A percentile compares a stretch with the other conserved stretches of the same genome.
Conservation (phyloP, 2,888 invertebrate genomes). For the Sarcophaga variegata region DNA sequence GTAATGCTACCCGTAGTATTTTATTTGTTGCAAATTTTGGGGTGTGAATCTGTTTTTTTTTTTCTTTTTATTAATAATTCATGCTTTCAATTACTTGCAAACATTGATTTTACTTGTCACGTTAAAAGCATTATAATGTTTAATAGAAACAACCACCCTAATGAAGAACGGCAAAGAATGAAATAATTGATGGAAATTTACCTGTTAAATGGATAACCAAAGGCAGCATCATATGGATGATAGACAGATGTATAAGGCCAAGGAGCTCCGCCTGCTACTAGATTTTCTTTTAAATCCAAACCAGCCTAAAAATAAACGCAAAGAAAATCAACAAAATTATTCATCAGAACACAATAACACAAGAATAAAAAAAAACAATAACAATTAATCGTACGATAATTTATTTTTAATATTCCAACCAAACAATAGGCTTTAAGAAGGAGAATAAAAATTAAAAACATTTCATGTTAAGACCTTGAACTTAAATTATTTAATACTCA, state of each 20-base stretch:
- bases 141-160: not conserved
- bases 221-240: slow-evolving; percentile 96
- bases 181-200: slow-evolving; percentile 83
- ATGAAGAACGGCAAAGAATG: not conserved
- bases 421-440: not conserved
- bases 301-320: slow-evolving; percentile 86
- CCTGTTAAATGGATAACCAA: slow-evolving; percentile 98
- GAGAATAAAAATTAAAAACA: too few relatives aligned
- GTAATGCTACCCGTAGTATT: not conserved
- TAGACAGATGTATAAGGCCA: slow-evolving; percentile 96
- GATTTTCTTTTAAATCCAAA: slow-evolving; percentile 93
- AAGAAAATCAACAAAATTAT: slow-evolving; percentile 20
- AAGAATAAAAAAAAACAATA: not conserved
- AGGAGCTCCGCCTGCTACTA: slow-evolving; percentile 90
- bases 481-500: slow-evolving; percentile 77
- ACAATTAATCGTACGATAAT: not conserved
- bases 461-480: slow-evolving; percentile 75
- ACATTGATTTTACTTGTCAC: slow-evolving; percentile 5
- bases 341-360: slow-evolving; percentile 15
- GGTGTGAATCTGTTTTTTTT: not conserved
- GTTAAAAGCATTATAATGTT: slow-evolving; percentile 53
- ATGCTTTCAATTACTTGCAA: not conserved
- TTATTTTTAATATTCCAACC: slow-evolving; percentile 10
- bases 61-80: not conserved
- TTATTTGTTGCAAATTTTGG: not conserved